Base-by-base conservation (phyloP, 2,113 vertebrate species). In the Sceloporus tristichus region DNA sequence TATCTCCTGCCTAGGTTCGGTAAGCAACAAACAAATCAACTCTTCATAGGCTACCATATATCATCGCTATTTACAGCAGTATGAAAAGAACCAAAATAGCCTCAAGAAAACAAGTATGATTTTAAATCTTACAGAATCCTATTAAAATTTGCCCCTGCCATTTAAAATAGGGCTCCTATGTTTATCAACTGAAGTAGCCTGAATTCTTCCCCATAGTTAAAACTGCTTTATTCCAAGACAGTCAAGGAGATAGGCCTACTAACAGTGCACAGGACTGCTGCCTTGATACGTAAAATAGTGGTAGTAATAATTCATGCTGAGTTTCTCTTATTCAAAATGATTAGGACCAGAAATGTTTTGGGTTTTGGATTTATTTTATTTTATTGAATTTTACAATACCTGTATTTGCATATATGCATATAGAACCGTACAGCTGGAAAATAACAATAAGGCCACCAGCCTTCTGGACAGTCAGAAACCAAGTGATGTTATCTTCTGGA, bases 1-100 rank as follows among this genome's bases (percentile, higher is more conserved):
- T 68, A 29, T 18, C 18, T 9, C 19, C 29, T 40, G 9, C 23
- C 40, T 62, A 19, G 48, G 48, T 48, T 48, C 48, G 78, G 23
- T 68, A 25, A 68, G 29, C 19, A n/a, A 66, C 59, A 66, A 29
- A 85, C 38, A 48, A 13, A 59, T n/a, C 14, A 56, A 84, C 23
- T 65, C 42, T 77, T 85, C 27, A 10, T n/a, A 85, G 29, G 82
- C 84, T 74, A 56, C 53, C 70, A 59, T 38, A 84, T 29, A 53
- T 68, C 38, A 77, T 48, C 59, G 10, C 74, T 29, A n/a, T 65
- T 77, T 42, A 65, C 29, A 65, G 56, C 9, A 77, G 21, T 38
- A 85, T 29, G 13, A 29, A 19, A 16, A 78, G 27, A 66, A 78
- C 16, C 34, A 68, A 78, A 85, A 66, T 68, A 68, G 75, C 59